Evolutionary conservation across 1,140 invertebrate genomes (phyloP).

Genomic region (Lepidurus packardi): DNA sequence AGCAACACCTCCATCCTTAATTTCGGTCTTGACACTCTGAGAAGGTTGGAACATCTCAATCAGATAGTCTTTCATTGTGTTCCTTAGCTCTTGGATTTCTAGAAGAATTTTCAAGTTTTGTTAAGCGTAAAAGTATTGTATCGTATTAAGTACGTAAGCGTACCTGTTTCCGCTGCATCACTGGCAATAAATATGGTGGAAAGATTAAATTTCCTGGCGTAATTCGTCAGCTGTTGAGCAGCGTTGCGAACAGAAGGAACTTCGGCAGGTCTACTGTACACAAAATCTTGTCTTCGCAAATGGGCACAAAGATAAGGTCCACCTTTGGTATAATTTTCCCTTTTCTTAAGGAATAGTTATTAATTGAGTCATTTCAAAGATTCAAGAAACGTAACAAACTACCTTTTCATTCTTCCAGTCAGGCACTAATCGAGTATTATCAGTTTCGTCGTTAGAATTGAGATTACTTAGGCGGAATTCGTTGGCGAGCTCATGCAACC

Average conservation of each 20-base stretch:
- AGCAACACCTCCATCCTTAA: slow-evolving; percentile 79
- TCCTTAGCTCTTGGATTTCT: slow-evolving; percentile 52
- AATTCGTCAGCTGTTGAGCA: slow-evolving; percentile 60
- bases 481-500: slow-evolving; percentile 62
- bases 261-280: slow-evolving; percentile 57
- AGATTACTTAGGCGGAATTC: slow-evolving; percentile 63
- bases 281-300: slow-evolving; percentile 77
- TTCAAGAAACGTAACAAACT: slow-evolving; percentile 32
- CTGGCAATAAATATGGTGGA: slow-evolving; percentile 72
- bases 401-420: slow-evolving; percentile 62
- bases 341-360: slow-evolving; percentile 44
- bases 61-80: slow-evolving; percentile 42
- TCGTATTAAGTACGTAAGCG: slow-evolving; percentile 26
- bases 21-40: slow-evolving; percentile 46
- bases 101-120: slow-evolving; percentile 35
- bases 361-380: slow-evolving; percentile 11
- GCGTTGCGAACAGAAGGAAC: slow-evolving; percentile 66
- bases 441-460: slow-evolving; percentile 59
- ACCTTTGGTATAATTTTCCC: slow-evolving; percentile 50
- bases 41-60: slow-evolving; percentile 45
- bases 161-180: slow-evolving; percentile 58
- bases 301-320: slow-evolving; percentile 74
- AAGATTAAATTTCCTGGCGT: slow-evolving; percentile 55
- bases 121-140: slow-evolving; percentile 8
- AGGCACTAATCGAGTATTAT: slow-evolving; percentile 52